These are phyloP conservation scores for Aulostomus chinensis DNA, from an alignment of 2,797 vertebrate genomes.

Conservation along the genomic window DNA sequence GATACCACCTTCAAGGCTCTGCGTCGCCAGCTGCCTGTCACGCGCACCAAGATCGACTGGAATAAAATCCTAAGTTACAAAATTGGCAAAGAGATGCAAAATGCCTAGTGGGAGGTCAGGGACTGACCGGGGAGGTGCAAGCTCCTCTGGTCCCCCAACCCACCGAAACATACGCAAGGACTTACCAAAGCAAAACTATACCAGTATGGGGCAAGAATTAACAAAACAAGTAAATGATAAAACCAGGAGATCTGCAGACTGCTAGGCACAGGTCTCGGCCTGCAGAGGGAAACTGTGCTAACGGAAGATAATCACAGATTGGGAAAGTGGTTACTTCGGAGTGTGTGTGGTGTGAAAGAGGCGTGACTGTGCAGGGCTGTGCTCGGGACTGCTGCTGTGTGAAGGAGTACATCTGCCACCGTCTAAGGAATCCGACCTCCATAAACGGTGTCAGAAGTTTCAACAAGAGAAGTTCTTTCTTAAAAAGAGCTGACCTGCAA, in stretches of 20 bases:
- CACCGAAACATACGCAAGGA: slow-evolving; percentile 58
- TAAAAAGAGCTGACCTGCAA: slow-evolving; percentile 26
- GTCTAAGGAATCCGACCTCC: slow-evolving; percentile 18
- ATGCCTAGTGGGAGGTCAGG: slow-evolving; percentile 81
- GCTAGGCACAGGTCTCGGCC: slow-evolving; percentile 49
- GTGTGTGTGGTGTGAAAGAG: slow-evolving; percentile 53
- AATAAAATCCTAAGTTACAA: slow-evolving; percentile 99
- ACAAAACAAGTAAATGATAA: slow-evolving; percentile 9
- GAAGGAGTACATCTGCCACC: slow-evolving; percentile 1
- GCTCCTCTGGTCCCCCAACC: slow-evolving; percentile 45
- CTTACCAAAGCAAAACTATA: slow-evolving; percentile 77
- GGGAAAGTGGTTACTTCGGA: slow-evolving; percentile 48
- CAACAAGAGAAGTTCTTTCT: slow-evolving; percentile 3
- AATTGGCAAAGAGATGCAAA: slow-evolving; percentile 99
- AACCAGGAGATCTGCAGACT: slow-evolving; percentile 52
- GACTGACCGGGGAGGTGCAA: slow-evolving; percentile 46
- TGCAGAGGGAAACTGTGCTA: slow-evolving; percentile 45
- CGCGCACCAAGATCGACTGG: slow-evolving; percentile 99
- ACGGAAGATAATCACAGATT: slow-evolving; percentile 38
- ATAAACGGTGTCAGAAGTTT: slow-evolving; percentile 16
- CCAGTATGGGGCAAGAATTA: slow-evolving; percentile 68
- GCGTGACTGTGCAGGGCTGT: slow-evolving; percentile 52
- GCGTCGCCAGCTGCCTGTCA: slow-evolving; percentile 97
- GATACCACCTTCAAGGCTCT: slow-evolving; percentile 99
- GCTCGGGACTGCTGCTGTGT: slow-evolving; percentile 48